These are phyloP conservation scores for Zaprionus tsacasi DNA, from an alignment of 1,140 invertebrate species.

Conservation along the genomic window DNA sequence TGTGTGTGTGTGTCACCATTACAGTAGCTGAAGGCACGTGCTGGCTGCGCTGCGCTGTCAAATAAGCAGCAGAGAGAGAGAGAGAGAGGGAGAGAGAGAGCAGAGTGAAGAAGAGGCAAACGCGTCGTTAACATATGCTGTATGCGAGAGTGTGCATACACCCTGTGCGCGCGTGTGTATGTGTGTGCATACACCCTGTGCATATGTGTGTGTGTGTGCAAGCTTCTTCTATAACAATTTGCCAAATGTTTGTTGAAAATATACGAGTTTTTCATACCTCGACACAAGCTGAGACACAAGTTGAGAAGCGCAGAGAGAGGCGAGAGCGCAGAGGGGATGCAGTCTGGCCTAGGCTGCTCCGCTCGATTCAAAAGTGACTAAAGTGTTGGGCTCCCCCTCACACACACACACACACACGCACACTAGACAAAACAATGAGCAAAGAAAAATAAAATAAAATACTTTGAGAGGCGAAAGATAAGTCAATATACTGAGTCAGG, in stretches of 20 bases:
- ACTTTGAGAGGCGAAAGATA: conserved; percentile 10
- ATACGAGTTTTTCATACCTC: conserved; percentile 58
- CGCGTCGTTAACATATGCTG: conserved; percentile 72
- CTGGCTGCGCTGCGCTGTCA: conserved; percentile 20
- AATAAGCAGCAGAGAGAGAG: conserved; percentile 33
- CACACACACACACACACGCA: conserved; percentile 28
- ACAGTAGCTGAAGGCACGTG: conserved; percentile 51
- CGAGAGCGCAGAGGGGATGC: neutral
- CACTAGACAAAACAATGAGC: conserved; percentile 30
- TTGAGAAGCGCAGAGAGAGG: neutral
- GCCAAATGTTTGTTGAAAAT: conserved; percentile 69
- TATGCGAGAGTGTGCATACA: conserved; percentile 33
- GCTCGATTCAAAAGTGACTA: conserved; percentile 64
- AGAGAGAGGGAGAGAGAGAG: conserved; percentile 2
- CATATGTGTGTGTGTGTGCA: conserved; percentile 31
- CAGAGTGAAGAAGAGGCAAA: conserved; percentile 21
- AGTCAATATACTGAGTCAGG: conserved; percentile 12
- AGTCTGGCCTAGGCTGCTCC: conserved; percentile 12
- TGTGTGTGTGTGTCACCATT: conserved; percentile 30
- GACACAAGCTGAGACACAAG: neutral
- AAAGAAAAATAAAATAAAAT: conserved; percentile 22
- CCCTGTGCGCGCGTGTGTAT: neutral
- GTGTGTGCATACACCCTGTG: neutral
- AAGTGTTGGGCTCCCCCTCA: conserved; percentile 50
- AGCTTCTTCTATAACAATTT: conserved; percentile 72